These are phyloP conservation scores for Falco punctatus DNA, from an alignment of 2,113 vertebrate genomes.

Conservation along the genomic window DNA sequence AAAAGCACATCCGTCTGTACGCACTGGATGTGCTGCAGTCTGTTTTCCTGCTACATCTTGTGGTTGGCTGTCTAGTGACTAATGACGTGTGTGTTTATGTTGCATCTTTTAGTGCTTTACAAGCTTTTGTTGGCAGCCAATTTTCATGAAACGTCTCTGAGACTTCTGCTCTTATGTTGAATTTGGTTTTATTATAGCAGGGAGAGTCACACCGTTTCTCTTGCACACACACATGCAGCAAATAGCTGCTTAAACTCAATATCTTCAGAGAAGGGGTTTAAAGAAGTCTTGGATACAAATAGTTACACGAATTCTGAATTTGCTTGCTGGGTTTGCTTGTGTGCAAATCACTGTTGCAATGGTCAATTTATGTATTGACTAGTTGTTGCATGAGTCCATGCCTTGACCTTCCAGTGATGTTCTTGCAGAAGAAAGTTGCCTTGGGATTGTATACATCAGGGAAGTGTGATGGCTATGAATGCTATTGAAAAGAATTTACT, in stretches of 20 bases:
- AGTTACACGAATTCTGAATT: not conserved
- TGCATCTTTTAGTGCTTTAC: not conserved
- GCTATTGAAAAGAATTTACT: not conserved
- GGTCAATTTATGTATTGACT: not conserved
- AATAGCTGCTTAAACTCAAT: not conserved
- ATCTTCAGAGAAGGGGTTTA: not conserved
- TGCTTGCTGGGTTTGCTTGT: not conserved
- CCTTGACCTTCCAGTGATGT: not conserved
- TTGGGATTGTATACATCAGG: not conserved
- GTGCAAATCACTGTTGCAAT: not conserved
- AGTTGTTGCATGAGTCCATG: rapidly evolving
- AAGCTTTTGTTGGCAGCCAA: not conserved
- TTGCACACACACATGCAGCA: not conserved
- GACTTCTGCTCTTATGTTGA: not conserved
- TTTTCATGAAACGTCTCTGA: not conserved
- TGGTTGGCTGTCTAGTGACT: not conserved
- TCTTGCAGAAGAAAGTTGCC: not conserved
- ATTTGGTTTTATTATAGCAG: not conserved
- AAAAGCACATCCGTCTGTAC: not conserved
- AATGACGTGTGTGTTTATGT: slow-evolving; percentile 11
- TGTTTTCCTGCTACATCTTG: not conserved
- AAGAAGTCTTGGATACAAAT: not conserved
- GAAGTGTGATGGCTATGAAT: not conserved
- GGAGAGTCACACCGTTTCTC: not conserved
- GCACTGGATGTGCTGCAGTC: not conserved